A percentile compares a stretch with the other conserved stretches of the same genome.
phyloP scores from a whole-genome alignment of 2,113 vertebrate species.

The Trinectes maculatus region DNA sequence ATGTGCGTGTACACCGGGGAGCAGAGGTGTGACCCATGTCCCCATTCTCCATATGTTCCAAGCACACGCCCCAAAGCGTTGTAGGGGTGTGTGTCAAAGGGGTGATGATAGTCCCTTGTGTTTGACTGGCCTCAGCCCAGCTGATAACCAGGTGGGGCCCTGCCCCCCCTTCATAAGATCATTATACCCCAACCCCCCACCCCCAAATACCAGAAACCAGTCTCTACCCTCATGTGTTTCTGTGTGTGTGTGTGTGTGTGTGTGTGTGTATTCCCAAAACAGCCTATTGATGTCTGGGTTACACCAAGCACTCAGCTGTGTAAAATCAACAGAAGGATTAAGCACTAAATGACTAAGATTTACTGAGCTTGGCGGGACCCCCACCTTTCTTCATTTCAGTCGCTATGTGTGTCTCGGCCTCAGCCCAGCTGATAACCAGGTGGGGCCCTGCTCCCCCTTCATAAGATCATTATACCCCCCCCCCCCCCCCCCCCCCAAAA shows the following conservation, averaged over 20 bases:
- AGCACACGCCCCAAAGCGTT: slow-evolving; percentile 63
- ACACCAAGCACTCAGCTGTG: slow-evolving; percentile 70
- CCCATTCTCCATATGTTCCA: slow-evolving; percentile 76
- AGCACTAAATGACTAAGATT: slow-evolving; percentile 66
- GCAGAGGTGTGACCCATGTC: slow-evolving; percentile 69
- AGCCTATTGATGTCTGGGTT: slow-evolving; percentile 66
- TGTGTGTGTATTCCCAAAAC: slow-evolving; percentile 59
- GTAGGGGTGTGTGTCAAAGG: slow-evolving; percentile 51
- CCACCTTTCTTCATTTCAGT: slow-evolving; percentile 19
- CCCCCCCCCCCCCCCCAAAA: slow-evolving; percentile 53
- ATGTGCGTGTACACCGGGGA: slow-evolving; percentile 46
- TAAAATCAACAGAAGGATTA: slow-evolving; percentile 75
- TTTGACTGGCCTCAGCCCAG: slow-evolving; percentile 63
- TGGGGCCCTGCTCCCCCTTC: slow-evolving; percentile 54
- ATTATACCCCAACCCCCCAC: slow-evolving; percentile 43
- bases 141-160: slow-evolving; percentile 77
- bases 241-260: slow-evolving; percentile 24
- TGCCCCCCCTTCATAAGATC: slow-evolving; percentile 29
- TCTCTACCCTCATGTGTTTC: slow-evolving; percentile 26
- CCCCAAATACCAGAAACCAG: slow-evolving; percentile 54
- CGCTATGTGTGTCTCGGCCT: slow-evolving; percentile 1
- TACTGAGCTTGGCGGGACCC: slow-evolving; percentile 39
- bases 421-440: slow-evolving; percentile 77
- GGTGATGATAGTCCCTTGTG: slow-evolving; percentile 69
- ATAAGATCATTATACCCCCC: slow-evolving; percentile 35